phyloP scores from a whole-genome alignment of 2,113 vertebrate species.

The Prolemur simus region DNA sequence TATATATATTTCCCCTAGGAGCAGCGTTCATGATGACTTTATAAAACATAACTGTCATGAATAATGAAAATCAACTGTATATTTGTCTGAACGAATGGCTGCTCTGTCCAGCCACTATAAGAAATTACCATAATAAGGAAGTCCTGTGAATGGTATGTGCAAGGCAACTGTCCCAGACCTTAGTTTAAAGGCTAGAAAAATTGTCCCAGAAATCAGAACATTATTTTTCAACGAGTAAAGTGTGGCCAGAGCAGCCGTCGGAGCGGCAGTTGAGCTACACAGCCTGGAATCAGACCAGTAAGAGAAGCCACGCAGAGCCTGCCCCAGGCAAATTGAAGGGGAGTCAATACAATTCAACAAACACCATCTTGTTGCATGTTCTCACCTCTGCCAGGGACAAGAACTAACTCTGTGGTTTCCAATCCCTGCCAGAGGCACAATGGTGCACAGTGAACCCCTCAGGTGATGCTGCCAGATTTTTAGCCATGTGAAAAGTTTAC shows the following conservation, averaged over 20 bases:
- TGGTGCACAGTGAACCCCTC: neutral
- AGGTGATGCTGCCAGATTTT: neutral
- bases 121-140: neutral
- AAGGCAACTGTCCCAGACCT: neutral
- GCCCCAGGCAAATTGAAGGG: neutral
- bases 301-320: neutral
- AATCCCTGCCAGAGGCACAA: neutral
- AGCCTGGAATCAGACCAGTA: neutral
- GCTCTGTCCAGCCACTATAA: neutral
- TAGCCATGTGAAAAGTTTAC: neutral
- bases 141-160: neutral
- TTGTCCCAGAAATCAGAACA: neutral
- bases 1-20: neutral
- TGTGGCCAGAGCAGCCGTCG: neutral
- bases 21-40: neutral
- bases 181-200: neutral
- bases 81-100: neutral
- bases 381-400: neutral
- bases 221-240: neutral
- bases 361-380: neutral
- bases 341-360: neutral
- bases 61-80: neutral
- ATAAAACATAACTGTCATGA: neutral
- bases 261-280: neutral
- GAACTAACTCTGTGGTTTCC: neutral